Evolutionary conservation across 2,113 vertebrate species (phyloP), one percentile per base, ranked within the genome.

Genomic region (Archocentrus centrarchus): DNA sequence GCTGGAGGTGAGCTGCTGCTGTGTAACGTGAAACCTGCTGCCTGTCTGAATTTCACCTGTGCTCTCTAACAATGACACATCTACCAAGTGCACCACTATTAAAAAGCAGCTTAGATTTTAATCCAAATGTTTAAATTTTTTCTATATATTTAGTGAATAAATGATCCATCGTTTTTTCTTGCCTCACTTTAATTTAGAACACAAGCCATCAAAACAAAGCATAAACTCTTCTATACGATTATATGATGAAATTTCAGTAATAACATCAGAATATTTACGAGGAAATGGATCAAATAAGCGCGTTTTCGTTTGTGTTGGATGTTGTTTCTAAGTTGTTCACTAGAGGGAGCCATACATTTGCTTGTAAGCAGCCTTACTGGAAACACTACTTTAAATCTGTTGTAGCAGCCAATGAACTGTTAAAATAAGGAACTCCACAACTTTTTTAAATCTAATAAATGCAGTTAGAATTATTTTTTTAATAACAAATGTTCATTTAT

Each of bases 11-110:
- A 81, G 50, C 57, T 44, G 77, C 66, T 79, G 75, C 63, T 78
- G 58, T 27, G 91, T 63, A 88, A 93, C 79, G 20, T 24, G 80
- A 92, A 2, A 77, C 90, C 83, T 82, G 76, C 10, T 22, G 62
- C 24, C 75, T 58, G 47, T 50, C 32, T 59, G 59, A 47, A 37
- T 64, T 70, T 82, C 50, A 37, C 14, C 11, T 2, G 17, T 3
- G 17, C 86, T 37, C 35, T 15, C 5, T 57, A 44, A 68, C 20
- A 60, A 15, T 22, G 18, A 53, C n/a, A 68, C 50, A 24, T 55
- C 58, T 3, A 22, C n/a, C n/a, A 59, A 18, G 6, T 14, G 6
- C n/a, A 37, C 58, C 15, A 20, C 15, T 27, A 8, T 50, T 2
- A 24, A 79, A 10, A 60, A 53, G 35, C 1, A 81, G 75, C 11